phyloP scores from a whole-genome alignment of 2,888 invertebrate genomes.

The Platycheirus albimanus region DNA sequence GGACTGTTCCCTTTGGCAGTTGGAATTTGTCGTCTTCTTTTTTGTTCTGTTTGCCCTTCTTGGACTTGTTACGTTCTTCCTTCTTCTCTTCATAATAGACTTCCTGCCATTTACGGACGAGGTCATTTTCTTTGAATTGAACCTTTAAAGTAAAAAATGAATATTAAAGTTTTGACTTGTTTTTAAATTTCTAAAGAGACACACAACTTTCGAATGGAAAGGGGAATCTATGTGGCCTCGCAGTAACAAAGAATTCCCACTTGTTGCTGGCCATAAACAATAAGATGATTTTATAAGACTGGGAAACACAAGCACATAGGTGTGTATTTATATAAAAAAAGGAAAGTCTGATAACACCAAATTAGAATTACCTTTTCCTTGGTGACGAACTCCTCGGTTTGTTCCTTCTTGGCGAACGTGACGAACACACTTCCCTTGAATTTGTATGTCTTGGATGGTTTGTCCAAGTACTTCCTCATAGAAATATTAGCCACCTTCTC shows the following conservation, averaged over 20 bases:
- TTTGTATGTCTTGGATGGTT: conserved; percentile 85
- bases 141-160: conserved; percentile 78
- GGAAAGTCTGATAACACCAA: too few species aligned
- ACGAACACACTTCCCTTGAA: conserved; percentile 97
- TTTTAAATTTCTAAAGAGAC: too few species aligned
- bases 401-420: conserved; percentile 91
- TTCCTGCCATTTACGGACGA: conserved; percentile 88
- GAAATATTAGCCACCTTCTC: conserved; percentile 88
- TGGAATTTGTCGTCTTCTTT: conserved; percentile 79
- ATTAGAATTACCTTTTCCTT: conserved; percentile 83
- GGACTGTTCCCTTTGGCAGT: conserved; percentile 89
- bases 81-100: conserved; percentile 87
- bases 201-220: too few species aligned
- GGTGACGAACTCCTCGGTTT: conserved; percentile 90
- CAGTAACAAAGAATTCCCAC: too few species aligned
- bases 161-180: too few species aligned
- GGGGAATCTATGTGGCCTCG: too few species aligned
- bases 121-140: conserved; percentile 87
- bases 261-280: too few species aligned
- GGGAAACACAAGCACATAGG: too few species aligned
- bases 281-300: too few species aligned
- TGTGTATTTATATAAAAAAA: too few species aligned
- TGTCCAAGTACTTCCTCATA: conserved; percentile 86
- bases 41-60: conserved; percentile 80
- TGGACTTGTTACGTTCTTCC: conserved; percentile 84